Evolutionary conservation across 64 coral and sea anemone species (phyloP).

Genomic region (Trachythela sp.): DNA sequence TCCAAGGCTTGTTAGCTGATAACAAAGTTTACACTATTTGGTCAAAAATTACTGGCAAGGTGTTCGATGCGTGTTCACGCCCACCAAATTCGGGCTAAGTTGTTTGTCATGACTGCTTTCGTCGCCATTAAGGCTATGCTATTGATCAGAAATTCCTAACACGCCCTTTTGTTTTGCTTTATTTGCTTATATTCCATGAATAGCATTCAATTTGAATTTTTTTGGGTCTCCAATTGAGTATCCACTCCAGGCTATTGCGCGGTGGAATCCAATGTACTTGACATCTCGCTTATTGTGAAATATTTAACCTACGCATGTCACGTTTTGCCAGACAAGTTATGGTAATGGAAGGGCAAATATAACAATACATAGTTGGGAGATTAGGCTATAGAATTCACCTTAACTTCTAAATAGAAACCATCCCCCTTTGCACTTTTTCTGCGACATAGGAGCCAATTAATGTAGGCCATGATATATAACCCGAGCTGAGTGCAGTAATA

Average conservation of each 20-base stretch:
- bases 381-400: not conserved
- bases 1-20: constrained; percentile 2
- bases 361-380: too few species aligned
- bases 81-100: not conserved
- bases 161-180: not conserved
- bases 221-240: too few species aligned
- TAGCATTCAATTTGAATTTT: not conserved
- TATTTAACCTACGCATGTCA: too few species aligned
- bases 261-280: too few species aligned
- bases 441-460: too few species aligned
- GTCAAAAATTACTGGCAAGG: not conserved
- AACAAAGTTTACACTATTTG: not conserved
- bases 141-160: constrained; percentile 3
- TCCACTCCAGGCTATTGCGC: too few species aligned
- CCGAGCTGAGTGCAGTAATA: too few species aligned
- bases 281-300: too few species aligned
- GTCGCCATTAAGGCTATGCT: not conserved
- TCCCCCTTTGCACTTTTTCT: too few species aligned
- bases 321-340: too few species aligned
- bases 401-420: not conserved
- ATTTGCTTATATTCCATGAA: not conserved
- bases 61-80: not conserved
- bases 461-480: too few species aligned
- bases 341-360: too few species aligned
- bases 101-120: not conserved